Evolutionary conservation across 1,140 invertebrate species (phyloP).

Genomic region (Eciton burchellii): DNA sequence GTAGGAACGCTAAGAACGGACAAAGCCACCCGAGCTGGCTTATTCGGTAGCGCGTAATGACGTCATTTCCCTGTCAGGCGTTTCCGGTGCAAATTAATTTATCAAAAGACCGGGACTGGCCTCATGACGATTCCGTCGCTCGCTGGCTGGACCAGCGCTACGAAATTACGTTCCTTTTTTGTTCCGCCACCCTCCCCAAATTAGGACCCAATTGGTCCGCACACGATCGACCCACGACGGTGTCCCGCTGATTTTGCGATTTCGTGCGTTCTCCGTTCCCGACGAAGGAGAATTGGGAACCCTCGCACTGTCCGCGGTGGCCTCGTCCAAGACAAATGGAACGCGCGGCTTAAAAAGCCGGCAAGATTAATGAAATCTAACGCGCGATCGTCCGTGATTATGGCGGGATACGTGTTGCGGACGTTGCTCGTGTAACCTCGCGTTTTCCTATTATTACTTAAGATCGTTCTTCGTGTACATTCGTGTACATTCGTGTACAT

Average conservation of each 20-base stretch:
- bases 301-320: constrained; percentile 32
- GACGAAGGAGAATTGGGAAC: constrained; percentile 66
- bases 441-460: background rate
- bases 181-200: constrained; percentile 68
- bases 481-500: too few species aligned
- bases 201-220: constrained; percentile 74
- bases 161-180: constrained; percentile 73
- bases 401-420: background rate
- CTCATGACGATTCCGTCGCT: constrained; percentile 48
- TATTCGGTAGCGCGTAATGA: constrained; percentile 76
- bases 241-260: constrained; percentile 70
- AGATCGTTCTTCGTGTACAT: too few species aligned
- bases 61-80: constrained; percentile 80
- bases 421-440: background rate
- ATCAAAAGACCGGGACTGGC: constrained; percentile 70
- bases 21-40: constrained; percentile 40
- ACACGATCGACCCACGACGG: constrained; percentile 67
- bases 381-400: constrained; percentile 29
- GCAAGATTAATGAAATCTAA: constrained; percentile 69
- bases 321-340: constrained; percentile 55
- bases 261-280: constrained; percentile 52
- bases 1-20: constrained; percentile 23
- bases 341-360: constrained; percentile 62
- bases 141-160: constrained; percentile 59
- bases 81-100: constrained; percentile 83